Percentiles rank a stretch among this genome's conserved stretches.
Evolutionary conservation across 1,140 invertebrate genomes (phyloP).

Genomic region (Ctenoplectra terminalis): DNA sequence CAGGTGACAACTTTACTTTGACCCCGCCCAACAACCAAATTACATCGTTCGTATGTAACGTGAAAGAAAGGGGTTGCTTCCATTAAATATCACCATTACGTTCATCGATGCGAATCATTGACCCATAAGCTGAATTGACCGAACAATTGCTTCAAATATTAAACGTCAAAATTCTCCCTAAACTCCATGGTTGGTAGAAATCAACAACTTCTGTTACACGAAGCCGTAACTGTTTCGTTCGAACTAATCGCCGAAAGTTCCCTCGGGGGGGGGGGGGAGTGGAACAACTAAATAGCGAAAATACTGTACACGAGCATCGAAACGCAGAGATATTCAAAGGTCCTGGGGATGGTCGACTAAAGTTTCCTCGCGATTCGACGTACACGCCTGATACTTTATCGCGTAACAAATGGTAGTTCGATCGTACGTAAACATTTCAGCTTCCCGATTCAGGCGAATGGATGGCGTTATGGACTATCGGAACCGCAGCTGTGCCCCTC

Average conservation of each 20-base stretch:
- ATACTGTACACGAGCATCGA: neutral
- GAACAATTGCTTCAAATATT: neutral
- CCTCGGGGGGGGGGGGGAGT: neutral
- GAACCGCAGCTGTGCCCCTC: constrained; percentile 62
- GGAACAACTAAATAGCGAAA: neutral
- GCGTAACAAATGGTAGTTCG: constrained; percentile 69
- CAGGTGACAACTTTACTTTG: neutral
- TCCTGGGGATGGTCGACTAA: constrained; percentile 26
- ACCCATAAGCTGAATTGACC: too few species aligned
- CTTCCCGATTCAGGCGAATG: constrained; percentile 53
- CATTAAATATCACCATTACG: too few species aligned
- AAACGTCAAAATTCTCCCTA: neutral
- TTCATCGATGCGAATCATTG: too few species aligned
- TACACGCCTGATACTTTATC: constrained; percentile 62
- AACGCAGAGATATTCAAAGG: constrained; percentile 40
- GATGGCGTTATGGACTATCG: constrained; percentile 67
- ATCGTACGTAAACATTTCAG: constrained; percentile 70
- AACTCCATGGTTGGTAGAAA: neutral
- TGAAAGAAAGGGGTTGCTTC: too few species aligned
- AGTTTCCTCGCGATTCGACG: constrained; percentile 44
- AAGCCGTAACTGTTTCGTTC: neutral
- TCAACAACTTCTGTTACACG: neutral
- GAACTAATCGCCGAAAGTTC: constrained; percentile 6
- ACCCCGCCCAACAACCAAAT: neutral
- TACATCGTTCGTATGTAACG: neutral